These are phyloP conservation scores for Stigmatopora nigra DNA, from an alignment of 2,113 vertebrate genomes.

Conservation along the genomic window DNA sequence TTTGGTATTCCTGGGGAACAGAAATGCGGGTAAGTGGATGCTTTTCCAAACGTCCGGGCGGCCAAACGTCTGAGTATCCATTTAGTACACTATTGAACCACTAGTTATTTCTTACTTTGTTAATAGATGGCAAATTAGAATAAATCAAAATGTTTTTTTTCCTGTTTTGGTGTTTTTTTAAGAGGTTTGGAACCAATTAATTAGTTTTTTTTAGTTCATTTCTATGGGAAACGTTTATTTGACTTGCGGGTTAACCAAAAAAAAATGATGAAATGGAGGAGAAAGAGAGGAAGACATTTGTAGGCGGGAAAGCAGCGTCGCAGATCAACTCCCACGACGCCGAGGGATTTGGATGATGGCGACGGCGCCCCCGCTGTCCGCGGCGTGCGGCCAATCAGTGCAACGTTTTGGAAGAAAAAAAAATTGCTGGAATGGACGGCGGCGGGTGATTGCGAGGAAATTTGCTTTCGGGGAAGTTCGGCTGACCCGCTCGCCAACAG, in stretches of 20 bases:
- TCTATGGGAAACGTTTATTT: too few species aligned
- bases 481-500: slow-evolving; percentile 32
- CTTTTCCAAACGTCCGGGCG: too few species aligned
- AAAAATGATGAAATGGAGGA: slow-evolving; percentile 4
- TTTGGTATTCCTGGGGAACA: slow-evolving; percentile 87
- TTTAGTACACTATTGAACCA: too few species aligned
- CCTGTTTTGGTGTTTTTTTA: too few species aligned
- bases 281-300: slow-evolving; percentile 1
- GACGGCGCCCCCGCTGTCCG: slow-evolving; percentile 30
- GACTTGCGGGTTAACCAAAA: not conserved
- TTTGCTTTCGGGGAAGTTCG: slow-evolving; percentile 8
- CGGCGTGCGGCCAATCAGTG: slow-evolving; percentile 38
- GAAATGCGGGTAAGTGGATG: slow-evolving; percentile 22
- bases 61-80: too few species aligned
- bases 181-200: too few species aligned
- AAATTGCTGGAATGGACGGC: slow-evolving; percentile 22
- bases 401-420: slow-evolving; percentile 11
- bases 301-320: not conserved
- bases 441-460: slow-evolving; percentile 15
- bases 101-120: too few species aligned
- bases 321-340: slow-evolving; percentile 12
- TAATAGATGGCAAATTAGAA: too few species aligned
- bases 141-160: too few species aligned
- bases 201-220: too few species aligned
- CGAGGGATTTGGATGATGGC: slow-evolving; percentile 29